Evolutionary conservation across 2,888 invertebrate genomes (phyloP).

Genomic region (Leptopterna dolabrata): DNA sequence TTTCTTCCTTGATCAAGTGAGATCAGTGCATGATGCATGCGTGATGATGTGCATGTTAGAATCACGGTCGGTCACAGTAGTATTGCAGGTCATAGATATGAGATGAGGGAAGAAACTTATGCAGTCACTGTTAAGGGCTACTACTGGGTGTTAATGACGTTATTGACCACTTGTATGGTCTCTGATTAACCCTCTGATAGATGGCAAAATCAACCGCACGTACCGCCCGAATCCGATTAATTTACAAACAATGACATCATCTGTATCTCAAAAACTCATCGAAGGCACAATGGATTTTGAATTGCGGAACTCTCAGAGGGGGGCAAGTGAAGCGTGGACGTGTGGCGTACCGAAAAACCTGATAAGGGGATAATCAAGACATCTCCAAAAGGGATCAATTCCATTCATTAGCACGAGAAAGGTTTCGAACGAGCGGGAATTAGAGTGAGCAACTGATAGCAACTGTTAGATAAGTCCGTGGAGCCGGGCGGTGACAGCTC

Average conservation of each 20-base stretch:
- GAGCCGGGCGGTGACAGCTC: neutral
- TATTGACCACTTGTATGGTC: too few species aligned
- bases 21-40: too few species aligned
- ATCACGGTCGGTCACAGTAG: too few species aligned
- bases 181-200: too few species aligned
- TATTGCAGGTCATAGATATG: too few species aligned
- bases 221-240: neutral
- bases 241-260: neutral
- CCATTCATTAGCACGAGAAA: neutral
- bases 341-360: constrained; percentile 3
- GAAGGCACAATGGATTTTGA: neutral
- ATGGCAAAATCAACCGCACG: neutral
- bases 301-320: neutral
- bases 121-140: too few species aligned
- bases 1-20: too few species aligned
- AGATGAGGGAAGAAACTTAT: too few species aligned
- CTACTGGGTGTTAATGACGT: too few species aligned
- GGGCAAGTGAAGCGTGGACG: neutral
- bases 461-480: neutral
- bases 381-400: neutral
- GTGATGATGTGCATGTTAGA: too few species aligned
- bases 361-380: constrained; percentile 6
- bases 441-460: neutral
- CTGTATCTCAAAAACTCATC: neutral
- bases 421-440: neutral